Evolutionary conservation across 92 coral and sea anemone genomes (phyloP).

Genomic region (Porites lobata): DNA sequence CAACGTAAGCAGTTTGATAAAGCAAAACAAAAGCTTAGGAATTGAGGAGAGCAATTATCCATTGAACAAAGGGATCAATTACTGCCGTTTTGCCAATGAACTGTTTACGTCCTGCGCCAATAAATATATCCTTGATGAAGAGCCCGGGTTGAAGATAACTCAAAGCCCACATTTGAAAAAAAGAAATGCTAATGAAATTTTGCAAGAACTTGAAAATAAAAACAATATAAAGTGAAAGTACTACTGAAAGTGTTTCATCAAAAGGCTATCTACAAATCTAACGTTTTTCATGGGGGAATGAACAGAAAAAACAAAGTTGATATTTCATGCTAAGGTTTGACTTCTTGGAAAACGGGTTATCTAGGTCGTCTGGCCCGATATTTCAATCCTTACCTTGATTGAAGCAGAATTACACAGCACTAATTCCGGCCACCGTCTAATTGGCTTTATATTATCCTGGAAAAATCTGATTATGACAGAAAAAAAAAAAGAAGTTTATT

Average conservation of each 20-base stretch:
- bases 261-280: background rate
- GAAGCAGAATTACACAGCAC: background rate
- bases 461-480: conserved; percentile 14
- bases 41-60: conserved; percentile 19
- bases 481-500: conserved; percentile 19
- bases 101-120: conserved; percentile 1
- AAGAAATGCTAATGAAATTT: background rate
- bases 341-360: too few species aligned
- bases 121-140: background rate
- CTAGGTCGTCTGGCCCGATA: too few species aligned
- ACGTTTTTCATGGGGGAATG: background rate
- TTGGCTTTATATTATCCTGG: conserved; percentile 25
- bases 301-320: background rate
- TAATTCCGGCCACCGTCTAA: background rate
- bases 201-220: background rate
- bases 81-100: conserved; percentile 25
- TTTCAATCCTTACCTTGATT: conserved; percentile 10
- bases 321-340: background rate
- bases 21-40: conserved; percentile 19
- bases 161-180: background rate
- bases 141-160: too few species aligned
- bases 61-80: conserved; percentile 44
- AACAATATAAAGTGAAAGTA: background rate
- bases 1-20: conserved; percentile 16
- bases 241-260: background rate